Base-by-base conservation (phyloP, 2,888 invertebrate species). In the Strigamia crassipes region DNA sequence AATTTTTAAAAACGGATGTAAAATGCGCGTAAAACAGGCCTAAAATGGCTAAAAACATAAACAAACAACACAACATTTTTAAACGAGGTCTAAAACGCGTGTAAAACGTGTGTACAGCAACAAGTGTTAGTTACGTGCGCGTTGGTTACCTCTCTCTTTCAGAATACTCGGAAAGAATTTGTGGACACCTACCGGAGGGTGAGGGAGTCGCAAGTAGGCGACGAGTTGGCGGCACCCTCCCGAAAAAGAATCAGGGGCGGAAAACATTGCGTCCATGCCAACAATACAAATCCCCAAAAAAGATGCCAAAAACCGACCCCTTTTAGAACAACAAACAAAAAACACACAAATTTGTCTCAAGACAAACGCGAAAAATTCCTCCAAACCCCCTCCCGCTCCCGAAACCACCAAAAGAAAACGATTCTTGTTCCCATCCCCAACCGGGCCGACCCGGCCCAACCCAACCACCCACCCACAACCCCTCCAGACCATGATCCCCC, bases 191-290 rank as follows among this genome's bases (percentile, higher is more conserved):
- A 66, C 61, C 12, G 23, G 61, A 23, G 61, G 61, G 61, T 23
- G 61, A 21, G 61, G 61, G 61, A 66, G 61, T 66, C 12, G 61
- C 61, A 23, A 21, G 0, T 21, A 66, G 61, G 61, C 61, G 61
- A 66, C 61, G 23, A 66, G 21, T 66, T 66, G 61, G 61, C 61
- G 61, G 61, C 61, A 66, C 61, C 61, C 61, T 66, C 61, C 61
- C 61, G 21, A 66, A 66, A 66, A 66, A 66, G 61, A 66, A 66
- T 66, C 61, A 66, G 61, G 21, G 61, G 61, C 61, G 61, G 61
- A 12, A 66, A 66, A 66, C 61, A 23, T 66, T 66, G 61, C 61
- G 23, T 66, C 18, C 23, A 21, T 66, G 61, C 61, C 61, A 66
- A 66, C 61, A 66, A 66, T 66, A 66, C 61, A 66, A 66, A 66